Conservation (phyloP, 1,140 invertebrate genomes). For the Zaprionus nigranus region DNA sequence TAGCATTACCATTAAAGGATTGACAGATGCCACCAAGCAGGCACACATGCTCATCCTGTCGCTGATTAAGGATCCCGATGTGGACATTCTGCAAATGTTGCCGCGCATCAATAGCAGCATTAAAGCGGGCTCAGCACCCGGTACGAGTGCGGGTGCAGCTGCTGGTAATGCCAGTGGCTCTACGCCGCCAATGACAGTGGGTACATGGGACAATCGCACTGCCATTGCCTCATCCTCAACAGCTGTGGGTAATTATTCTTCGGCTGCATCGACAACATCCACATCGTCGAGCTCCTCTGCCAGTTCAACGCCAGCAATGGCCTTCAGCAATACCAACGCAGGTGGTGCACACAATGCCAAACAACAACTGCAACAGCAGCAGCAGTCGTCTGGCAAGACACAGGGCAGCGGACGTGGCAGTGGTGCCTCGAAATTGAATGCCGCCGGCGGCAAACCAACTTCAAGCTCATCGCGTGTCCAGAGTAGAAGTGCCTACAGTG, state of each 20-base stretch:
- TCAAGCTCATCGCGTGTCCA: constrained; percentile 49
- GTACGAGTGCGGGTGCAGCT: constrained; percentile 57
- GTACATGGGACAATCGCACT: constrained; percentile 82
- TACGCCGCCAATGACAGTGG: constrained; percentile 62
- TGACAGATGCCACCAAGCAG: constrained; percentile 95
- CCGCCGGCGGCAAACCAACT: constrained; percentile 48
- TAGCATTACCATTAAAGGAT: constrained; percentile 97
- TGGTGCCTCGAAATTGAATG: constrained; percentile 55
- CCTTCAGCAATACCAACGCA: constrained; percentile 61
- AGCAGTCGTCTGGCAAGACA: constrained; percentile 60
- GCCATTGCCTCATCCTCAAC: constrained; percentile 38
- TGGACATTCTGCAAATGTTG: constrained; percentile 94
- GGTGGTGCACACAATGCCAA: constrained; percentile 85
- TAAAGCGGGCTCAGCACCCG: constrained; percentile 45
- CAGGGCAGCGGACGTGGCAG: constrained; percentile 42
- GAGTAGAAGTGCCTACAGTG: constrained; percentile 43
- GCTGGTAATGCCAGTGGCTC: constrained; percentile 64
- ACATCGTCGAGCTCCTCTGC: constrained; percentile 72
- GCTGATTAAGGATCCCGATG: constrained; percentile 96
- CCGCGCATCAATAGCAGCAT: constrained; percentile 88
- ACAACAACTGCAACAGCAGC: constrained; percentile 59
- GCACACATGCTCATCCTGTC: constrained; percentile 94
- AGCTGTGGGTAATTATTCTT: constrained; percentile 57
- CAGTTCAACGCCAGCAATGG: constrained; percentile 58
- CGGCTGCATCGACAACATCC: constrained; percentile 70